Conservation (phyloP, 2,888 invertebrate genomes). For the Drosophila colorata region DNA sequence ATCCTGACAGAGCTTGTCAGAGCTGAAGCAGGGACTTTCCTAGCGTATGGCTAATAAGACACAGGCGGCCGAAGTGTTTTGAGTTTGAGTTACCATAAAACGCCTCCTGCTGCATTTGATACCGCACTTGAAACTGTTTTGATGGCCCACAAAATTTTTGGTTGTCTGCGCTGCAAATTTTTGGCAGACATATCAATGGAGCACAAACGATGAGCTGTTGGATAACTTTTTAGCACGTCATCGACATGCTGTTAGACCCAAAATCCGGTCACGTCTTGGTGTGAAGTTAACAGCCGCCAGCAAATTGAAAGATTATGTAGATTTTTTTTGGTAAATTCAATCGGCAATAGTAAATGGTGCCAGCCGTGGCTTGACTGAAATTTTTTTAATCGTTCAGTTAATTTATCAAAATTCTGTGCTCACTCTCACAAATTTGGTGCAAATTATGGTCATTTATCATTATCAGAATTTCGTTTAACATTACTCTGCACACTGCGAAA, state of each 20-base stretch:
- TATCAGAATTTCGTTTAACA: conserved; percentile 25
- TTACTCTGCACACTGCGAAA: conserved; percentile 35
- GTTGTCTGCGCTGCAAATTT: conserved; percentile 16
- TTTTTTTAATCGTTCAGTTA: conserved; percentile 43
- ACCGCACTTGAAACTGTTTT: conserved; percentile 4
- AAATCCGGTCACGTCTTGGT: conserved; percentile 47
- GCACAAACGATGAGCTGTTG: conserved; percentile 7
- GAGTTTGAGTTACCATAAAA: conserved; percentile 9
- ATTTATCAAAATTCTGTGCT: conserved; percentile 21
- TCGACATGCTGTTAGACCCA: conserved; percentile 27
- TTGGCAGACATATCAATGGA: conserved; percentile 55
- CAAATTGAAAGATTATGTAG: conserved; percentile 56
- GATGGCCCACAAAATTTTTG: not conserved
- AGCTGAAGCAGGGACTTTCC: too few relatives aligned
- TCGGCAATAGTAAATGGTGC: not conserved
- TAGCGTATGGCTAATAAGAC: too few relatives aligned
- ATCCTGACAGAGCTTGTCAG: too few relatives aligned
- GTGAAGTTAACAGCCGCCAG: conserved; percentile 36
- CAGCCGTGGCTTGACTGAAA: conserved; percentile 23
- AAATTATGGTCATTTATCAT: conserved; percentile 43
- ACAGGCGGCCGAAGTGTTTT: too few relatives aligned
- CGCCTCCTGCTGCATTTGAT: not conserved
- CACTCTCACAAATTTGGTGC: conserved; percentile 27
- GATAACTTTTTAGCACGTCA: conserved; percentile 53
- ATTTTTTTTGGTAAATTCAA: conserved; percentile 34